These are phyloP conservation scores for Trachemys scripta DNA, from an alignment of 2,113 vertebrate species.

Conservation along the genomic window DNA sequence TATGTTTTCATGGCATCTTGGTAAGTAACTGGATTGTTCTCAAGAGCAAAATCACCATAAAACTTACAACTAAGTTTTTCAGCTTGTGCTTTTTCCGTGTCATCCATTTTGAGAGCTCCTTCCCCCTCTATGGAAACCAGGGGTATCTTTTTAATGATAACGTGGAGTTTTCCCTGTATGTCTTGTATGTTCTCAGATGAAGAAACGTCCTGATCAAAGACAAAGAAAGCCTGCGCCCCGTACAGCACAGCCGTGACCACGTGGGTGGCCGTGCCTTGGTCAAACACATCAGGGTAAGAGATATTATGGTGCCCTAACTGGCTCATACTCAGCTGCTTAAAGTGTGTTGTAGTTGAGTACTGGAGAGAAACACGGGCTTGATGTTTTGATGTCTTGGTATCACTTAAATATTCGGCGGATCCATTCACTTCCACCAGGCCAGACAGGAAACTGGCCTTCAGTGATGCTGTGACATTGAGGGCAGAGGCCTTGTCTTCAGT, in stretches of 20 bases:
- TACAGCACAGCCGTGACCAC: too few species aligned
- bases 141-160: too few species aligned
- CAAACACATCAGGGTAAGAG: slow-evolving; percentile 22
- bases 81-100: too few species aligned
- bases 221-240: too few species aligned
- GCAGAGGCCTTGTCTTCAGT: slow-evolving; percentile 37
- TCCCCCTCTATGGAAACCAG: too few species aligned
- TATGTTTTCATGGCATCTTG: slow-evolving; percentile 67
- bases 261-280: slow-evolving; percentile 50
- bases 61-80: too few species aligned
- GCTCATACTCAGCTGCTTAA: slow-evolving; percentile 55
- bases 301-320: slow-evolving; percentile 44
- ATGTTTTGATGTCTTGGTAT: slow-evolving; percentile 45
- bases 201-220: too few species aligned
- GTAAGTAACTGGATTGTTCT: slow-evolving; percentile 36
- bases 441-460: slow-evolving; percentile 52
- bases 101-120: too few species aligned
- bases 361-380: slow-evolving; percentile 58
- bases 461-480: slow-evolving; percentile 27
- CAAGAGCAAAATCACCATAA: slow-evolving; percentile 52
- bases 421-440: slow-evolving; percentile 51
- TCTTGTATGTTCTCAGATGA: too few species aligned
- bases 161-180: too few species aligned
- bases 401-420: slow-evolving; percentile 34
- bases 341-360: not conserved